phyloP scores from a whole-genome alignment of 2,113 vertebrate species.

The Rissa tridactyla region DNA sequence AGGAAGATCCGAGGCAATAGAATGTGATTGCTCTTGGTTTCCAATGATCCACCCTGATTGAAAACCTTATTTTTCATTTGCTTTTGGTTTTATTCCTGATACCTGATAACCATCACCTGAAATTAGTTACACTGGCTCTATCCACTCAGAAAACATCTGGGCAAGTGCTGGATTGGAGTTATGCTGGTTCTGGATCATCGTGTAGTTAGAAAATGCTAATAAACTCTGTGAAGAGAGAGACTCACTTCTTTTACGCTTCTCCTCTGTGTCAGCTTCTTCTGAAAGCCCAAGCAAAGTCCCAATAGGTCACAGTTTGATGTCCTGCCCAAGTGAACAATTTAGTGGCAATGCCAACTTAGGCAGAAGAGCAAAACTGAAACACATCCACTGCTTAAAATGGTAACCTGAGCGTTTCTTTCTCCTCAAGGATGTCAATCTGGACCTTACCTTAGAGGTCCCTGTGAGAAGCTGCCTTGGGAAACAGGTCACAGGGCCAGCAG shows the following conservation, averaged over 20 bases:
- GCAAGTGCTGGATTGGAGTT: not conserved
- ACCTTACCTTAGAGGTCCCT: not conserved
- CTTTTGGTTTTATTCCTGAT: not conserved
- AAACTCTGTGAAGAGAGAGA: not conserved
- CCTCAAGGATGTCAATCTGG: not conserved
- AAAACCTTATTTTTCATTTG: not conserved
- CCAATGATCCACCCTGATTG: not conserved
- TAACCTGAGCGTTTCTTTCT: not conserved
- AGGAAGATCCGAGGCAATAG: not conserved
- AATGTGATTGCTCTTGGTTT: not conserved
- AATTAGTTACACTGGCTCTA: not conserved
- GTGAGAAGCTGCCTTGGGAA: not conserved
- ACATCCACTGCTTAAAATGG: not conserved
- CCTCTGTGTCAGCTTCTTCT: not conserved
- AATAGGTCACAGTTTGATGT: not conserved
- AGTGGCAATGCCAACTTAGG: not conserved
- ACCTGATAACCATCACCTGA: not conserved
- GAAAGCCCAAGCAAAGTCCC: not conserved
- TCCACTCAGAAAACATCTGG: not conserved
- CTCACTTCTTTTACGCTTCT: not conserved
- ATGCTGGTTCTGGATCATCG: not conserved
- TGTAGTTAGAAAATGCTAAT: not conserved
- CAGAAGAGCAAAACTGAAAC: not conserved
- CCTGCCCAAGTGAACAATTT: not conserved
- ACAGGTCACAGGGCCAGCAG: not conserved